Evolutionary conservation across 2,113 vertebrate genomes (phyloP).

Genomic region (Psephotus haematonotus): DNA sequence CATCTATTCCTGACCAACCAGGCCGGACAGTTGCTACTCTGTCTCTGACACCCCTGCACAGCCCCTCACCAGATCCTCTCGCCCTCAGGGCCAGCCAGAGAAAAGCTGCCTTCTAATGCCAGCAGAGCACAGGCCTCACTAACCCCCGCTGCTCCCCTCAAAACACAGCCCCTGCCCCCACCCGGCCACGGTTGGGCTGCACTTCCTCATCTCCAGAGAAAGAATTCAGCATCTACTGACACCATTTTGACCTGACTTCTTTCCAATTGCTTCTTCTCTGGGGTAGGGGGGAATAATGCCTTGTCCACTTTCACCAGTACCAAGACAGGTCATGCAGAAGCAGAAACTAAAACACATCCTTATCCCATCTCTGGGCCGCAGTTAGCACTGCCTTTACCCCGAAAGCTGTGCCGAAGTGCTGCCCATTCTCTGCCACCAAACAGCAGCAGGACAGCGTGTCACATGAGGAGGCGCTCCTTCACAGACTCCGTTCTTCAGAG

Average conservation of each 20-base stretch:
- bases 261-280: not conserved
- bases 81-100: too few relatives aligned
- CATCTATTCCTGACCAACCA: conserved; percentile 17
- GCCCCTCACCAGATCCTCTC: not conserved
- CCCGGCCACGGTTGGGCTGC: not conserved
- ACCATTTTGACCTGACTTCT: not conserved
- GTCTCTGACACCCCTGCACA: rapidly evolving
- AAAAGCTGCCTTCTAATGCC: not conserved
- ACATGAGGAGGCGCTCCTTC: not conserved
- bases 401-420: rapidly evolving
- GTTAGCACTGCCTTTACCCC: too few relatives aligned
- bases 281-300: rapidly evolving
- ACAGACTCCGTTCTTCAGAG: not conserved
- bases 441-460: not conserved
- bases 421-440: not conserved
- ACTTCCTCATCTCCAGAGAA: not conserved
- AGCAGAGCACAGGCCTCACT: not conserved
- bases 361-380: too few relatives aligned
- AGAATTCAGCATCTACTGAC: not conserved
- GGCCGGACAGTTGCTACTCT: not conserved
- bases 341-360: not conserved
- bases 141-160: not conserved
- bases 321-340: not conserved
- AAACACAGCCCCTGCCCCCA: not conserved
- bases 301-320: not conserved